A percentile compares a stretch with the other conserved stretches of the same genome.
Conservation (phyloP, 2,888 invertebrate genomes). For the Crioceris asparagi region DNA sequence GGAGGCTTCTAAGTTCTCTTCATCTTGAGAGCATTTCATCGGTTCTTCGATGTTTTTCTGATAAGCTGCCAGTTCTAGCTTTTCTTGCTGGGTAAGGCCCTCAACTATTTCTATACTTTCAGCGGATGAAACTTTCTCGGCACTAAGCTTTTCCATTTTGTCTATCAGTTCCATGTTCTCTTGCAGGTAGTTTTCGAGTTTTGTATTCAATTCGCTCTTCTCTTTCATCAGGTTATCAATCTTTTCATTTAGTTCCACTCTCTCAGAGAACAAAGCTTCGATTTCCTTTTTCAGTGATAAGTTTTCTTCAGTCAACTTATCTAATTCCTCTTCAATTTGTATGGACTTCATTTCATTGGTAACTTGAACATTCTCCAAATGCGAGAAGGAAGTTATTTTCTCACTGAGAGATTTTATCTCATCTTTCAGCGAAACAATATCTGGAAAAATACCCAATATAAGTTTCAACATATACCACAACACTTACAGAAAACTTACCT, state of each 20-base stretch:
- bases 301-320: conserved; percentile 42
- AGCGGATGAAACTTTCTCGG: conserved; percentile 61
- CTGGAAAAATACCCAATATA: conserved; percentile 33
- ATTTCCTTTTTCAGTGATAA: conserved; percentile 42
- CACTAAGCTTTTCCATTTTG: conserved; percentile 60
- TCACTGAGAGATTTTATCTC: conserved; percentile 52
- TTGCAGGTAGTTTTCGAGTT: conserved; percentile 54
- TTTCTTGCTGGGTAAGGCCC: conserved; percentile 58
- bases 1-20: conserved; percentile 22
- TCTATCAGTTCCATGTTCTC: conserved; percentile 66
- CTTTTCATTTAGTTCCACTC: conserved; percentile 43
- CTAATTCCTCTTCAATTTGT: conserved; percentile 68
- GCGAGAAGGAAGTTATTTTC: conserved; percentile 48
- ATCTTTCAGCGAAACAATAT: conserved; percentile 47
- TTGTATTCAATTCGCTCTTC: conserved; percentile 49
- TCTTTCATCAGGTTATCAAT: conserved; percentile 49
- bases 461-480: too few species aligned
- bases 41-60: conserved; percentile 41
- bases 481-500: conserved; percentile 22
- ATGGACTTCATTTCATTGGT: conserved; percentile 67
- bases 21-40: conserved; percentile 1
- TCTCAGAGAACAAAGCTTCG: conserved; percentile 42
- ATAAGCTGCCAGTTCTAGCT: conserved; percentile 56
- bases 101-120: conserved; percentile 69
- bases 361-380: conserved; percentile 58